Base-by-base conservation (phyloP, 2,888 invertebrate species). In the Baronia brevicornis region DNA sequence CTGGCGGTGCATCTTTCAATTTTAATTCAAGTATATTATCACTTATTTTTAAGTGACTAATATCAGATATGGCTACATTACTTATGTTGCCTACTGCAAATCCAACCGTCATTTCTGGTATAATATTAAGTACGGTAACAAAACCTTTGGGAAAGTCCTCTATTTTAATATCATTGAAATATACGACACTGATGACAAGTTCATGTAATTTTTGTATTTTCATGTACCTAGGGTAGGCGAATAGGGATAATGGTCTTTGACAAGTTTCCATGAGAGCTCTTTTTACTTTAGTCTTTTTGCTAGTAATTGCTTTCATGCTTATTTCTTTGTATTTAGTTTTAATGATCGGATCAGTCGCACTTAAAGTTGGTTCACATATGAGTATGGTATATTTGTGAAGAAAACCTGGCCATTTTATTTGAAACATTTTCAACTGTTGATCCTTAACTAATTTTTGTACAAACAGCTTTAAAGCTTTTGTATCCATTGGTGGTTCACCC, bases 171-270 rank as follows among this genome's bases (percentile, higher is more conserved):
- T 54, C 44, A 23, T 58, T 60, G 14, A 72, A 70, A 37, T 73
- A 77, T n/a, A 70, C 63, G 2, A 65, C 38, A n/a, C 63, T 51
- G 6, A 59, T 55, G 3, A 82, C 39, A 28, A 65, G 60, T 41
- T 80, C 78, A 29, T 84, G 84, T 3, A 84, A 53, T 40, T 70
- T 73, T 43, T 77, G 69, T 1, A 79, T 63, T 51, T 74, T 82
- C 59, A 75, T 59, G 43, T 74, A 82, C 36, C 75, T 54, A 0
- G 78, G 80, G 29, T 70, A 77, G 1, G 65, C 51, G 21, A 62
- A 66, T 27, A 64, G 59, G n/a, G 67, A 56, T 2, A 72, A 34
- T 0, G 68, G 60, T 41, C 54, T 55, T 2, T 41, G 33, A 22
- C 33, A 19, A 22, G 34, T 43, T 17, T 46, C 34, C 11, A 13